These are phyloP conservation scores for Aythya baeri DNA, from an alignment of 2,113 vertebrate genomes.

Conservation along the genomic window DNA sequence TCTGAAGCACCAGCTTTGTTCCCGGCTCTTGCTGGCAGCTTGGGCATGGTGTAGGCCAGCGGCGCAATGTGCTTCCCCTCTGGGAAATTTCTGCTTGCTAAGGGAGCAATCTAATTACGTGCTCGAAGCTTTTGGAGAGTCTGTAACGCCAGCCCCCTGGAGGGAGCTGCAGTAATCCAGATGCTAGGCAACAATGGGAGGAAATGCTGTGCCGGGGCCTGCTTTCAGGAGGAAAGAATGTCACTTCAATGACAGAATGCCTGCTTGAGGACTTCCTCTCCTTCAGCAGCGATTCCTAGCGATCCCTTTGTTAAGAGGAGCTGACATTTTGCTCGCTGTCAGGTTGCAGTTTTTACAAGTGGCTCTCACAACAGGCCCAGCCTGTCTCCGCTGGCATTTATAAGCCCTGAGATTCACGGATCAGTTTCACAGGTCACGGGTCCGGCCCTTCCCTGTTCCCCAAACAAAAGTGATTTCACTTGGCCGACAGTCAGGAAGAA, in stretches of 20 bases:
- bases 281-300: not conserved
- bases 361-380: not conserved
- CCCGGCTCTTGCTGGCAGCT: not conserved
- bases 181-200: conserved; percentile 52
- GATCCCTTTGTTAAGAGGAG: not conserved
- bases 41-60: not conserved
- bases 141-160: not conserved
- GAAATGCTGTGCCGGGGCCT: conserved; percentile 19
- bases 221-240: conserved; percentile 21
- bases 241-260: conserved; percentile 40
- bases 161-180: conserved; percentile 38
- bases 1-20: not conserved
- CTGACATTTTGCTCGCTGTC: not conserved
- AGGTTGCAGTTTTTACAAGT: not conserved
- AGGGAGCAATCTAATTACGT: conserved; percentile 8
- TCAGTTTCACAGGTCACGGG: not conserved
- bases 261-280: conserved; percentile 44
- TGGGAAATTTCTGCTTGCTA: conserved; percentile 17
- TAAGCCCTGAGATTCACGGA: not conserved
- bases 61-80: conserved; percentile 19
- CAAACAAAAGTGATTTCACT: not conserved
- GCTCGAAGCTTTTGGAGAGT: conserved; percentile 38
- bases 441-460: not conserved
- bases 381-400: not conserved
- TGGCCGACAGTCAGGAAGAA: not conserved